These are phyloP conservation scores for Lagopus muta DNA, from an alignment of 2,113 vertebrate genomes.

Conservation along the genomic window DNA sequence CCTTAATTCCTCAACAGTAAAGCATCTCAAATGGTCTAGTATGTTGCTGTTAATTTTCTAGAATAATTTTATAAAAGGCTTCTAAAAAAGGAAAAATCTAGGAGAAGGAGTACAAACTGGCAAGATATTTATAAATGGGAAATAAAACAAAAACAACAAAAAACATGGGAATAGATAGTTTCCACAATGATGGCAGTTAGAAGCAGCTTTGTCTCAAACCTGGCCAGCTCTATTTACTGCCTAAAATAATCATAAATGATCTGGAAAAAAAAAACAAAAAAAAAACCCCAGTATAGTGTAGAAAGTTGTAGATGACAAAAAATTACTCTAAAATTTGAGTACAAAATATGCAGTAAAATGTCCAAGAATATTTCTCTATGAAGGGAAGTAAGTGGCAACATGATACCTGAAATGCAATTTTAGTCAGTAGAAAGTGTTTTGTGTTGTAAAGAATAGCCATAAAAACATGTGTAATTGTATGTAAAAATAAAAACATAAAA, in stretches of 20 bases:
- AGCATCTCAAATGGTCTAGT: neutral
- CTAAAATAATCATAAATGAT: neutral
- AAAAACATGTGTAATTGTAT: no score
- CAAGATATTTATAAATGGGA: neutral
- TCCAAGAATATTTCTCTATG: neutral
- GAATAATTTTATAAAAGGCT: neutral
- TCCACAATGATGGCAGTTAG: neutral
- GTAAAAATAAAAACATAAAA: no score
- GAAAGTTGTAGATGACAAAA: neutral
- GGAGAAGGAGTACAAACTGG: neutral
- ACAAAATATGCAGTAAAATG: neutral
- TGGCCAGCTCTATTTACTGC: neutral
- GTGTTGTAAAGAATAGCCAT: neutral
- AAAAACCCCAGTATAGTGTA: accelerated
- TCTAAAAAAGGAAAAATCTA: neutral
- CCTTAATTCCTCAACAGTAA: accelerated
- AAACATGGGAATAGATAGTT: neutral
- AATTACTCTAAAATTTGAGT: neutral
- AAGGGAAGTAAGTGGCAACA: neutral
- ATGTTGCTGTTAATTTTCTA: neutral
- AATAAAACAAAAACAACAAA: neutral
- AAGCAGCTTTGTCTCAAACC: neutral
- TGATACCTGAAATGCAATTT: neutral
- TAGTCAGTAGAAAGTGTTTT: neutral
- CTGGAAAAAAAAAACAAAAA: neutral